Evolutionary conservation across 2,888 invertebrate species (phyloP).

Genomic region (Lithophane ornitopus): DNA sequence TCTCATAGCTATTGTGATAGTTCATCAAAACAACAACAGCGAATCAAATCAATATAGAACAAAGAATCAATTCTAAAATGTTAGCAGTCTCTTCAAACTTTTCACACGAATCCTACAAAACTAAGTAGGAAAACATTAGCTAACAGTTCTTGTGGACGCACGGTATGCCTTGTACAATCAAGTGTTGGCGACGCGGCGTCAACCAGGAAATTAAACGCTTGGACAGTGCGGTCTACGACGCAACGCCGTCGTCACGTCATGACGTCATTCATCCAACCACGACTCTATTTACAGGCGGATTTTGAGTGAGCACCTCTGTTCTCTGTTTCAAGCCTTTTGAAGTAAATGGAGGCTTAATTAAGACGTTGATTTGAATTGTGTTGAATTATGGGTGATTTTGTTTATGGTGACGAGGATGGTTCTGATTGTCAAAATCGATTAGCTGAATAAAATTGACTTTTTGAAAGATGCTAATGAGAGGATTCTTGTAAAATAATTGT

Average conservation of each 20-base stretch:
- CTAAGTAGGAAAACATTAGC: constrained; percentile 16
- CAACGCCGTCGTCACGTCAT: constrained; percentile 79
- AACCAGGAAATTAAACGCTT: constrained; percentile 87
- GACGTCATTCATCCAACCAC: constrained; percentile 80
- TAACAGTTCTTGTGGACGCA: constrained; percentile 69
- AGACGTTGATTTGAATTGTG: constrained; percentile 27
- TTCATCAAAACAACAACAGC: neutral
- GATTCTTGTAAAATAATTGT: too few species aligned
- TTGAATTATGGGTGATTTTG: neutral
- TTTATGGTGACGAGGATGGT: neutral
- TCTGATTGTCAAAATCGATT: neutral
- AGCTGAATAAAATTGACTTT: too few species aligned
- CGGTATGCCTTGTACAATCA: constrained; percentile 74
- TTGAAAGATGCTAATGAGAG: too few species aligned
- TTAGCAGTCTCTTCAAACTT: neutral
- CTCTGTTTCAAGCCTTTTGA: constrained; percentile 60
- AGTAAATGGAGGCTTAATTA: constrained; percentile 59
- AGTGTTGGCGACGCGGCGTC: constrained; percentile 82
- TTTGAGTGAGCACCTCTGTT: constrained; percentile 69
- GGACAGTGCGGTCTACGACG: constrained; percentile 75
- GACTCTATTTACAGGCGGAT: constrained; percentile 76
- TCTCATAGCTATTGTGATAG: neutral
- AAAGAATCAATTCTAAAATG: neutral
- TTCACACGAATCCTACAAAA: constrained; percentile 8
- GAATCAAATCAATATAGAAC: neutral